Percentiles rank a stretch among this genome's conserved stretches.
Conservation (phyloP, 2,888 invertebrate genomes). For the Tetranychus piercei region DNA sequence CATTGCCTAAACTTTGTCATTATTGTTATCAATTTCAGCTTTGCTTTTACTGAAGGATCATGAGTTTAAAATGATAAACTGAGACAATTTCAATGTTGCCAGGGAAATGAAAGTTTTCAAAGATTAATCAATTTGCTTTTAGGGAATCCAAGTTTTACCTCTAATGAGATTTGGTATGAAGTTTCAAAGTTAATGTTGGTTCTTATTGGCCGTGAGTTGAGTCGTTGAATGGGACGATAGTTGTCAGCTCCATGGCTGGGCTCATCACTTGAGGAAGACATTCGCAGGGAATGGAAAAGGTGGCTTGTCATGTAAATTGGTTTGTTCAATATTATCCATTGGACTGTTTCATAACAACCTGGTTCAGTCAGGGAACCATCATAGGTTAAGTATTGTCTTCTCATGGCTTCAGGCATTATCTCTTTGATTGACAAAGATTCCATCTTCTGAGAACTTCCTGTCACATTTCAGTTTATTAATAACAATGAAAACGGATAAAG, state of each 20-base stretch:
- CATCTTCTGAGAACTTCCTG: conserved; percentile 11
- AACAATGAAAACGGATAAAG: background rate
- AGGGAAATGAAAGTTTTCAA: too few relatives aligned
- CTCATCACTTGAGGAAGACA: conserved; percentile 12
- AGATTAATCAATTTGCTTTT: too few relatives aligned
- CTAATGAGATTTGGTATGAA: background rate
- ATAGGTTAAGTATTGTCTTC: conserved; percentile 11
- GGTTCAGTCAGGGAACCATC: conserved; percentile 81
- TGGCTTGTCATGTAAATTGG: conserved; percentile 93
- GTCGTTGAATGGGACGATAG: conserved; percentile 18
- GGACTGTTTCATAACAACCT: conserved; percentile 92
- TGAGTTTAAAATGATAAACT: too few relatives aligned
- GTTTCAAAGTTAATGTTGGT: conserved; percentile 19
- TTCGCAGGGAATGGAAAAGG: conserved; percentile 20
- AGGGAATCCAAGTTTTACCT: too few relatives aligned
- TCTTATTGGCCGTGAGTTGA: conserved; percentile 17
- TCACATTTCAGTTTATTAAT: too few relatives aligned
- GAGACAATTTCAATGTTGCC: too few relatives aligned
- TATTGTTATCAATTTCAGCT: background rate
- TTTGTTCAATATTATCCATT: conserved; percentile 93
- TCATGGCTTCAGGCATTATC: conserved; percentile 4
- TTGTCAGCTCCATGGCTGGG: conserved; percentile 16
- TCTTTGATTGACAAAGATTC: conserved; percentile 10
- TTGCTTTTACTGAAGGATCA: too few relatives aligned
- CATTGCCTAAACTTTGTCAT: background rate